phyloP scores from a whole-genome alignment of 2,888 invertebrate species.

The Clunio marinus region DNA sequence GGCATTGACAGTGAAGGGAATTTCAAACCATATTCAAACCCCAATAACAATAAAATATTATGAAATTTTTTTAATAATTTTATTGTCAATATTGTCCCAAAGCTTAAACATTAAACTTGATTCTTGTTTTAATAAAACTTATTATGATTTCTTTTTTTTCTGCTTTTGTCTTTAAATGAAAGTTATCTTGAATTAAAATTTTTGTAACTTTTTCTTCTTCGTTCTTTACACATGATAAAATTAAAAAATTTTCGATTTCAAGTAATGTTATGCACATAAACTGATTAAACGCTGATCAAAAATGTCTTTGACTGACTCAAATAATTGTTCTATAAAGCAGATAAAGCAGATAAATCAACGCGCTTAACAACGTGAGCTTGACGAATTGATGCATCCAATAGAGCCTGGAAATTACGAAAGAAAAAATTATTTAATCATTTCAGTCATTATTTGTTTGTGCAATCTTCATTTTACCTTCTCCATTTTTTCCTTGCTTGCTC shows the following conservation, averaged over 20 bases:
- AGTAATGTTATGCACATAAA: too few relatives aligned
- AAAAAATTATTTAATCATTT: neutral
- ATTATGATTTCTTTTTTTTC: too few relatives aligned
- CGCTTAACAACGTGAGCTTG: neutral
- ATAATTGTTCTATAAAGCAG: neutral
- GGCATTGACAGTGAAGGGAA: too few relatives aligned
- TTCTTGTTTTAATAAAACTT: neutral
- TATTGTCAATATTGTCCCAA: slow-evolving; percentile 11
- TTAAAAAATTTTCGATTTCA: slow-evolving; percentile 6
- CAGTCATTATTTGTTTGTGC: neutral
- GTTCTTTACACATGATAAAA: neutral
- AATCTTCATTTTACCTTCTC: slow-evolving; percentile 53
- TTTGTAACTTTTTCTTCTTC: neutral
- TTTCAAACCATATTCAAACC: too few relatives aligned
- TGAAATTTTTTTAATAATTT: neutral
- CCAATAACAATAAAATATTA: neutral
- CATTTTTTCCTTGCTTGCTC: slow-evolving; percentile 58
- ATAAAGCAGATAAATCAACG: neutral
- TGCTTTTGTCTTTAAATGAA: neutral
- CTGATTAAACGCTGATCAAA: too few relatives aligned
- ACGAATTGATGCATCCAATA: slow-evolving; percentile 33
- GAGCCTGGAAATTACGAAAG: slow-evolving; percentile 28
- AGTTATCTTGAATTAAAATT: neutral
- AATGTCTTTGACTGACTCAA: too few relatives aligned
- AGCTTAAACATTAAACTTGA: slow-evolving; percentile 1